These are phyloP conservation scores for Anolis carolinensis DNA, from an alignment of 2,113 vertebrate species.

Conservation along the genomic window DNA sequence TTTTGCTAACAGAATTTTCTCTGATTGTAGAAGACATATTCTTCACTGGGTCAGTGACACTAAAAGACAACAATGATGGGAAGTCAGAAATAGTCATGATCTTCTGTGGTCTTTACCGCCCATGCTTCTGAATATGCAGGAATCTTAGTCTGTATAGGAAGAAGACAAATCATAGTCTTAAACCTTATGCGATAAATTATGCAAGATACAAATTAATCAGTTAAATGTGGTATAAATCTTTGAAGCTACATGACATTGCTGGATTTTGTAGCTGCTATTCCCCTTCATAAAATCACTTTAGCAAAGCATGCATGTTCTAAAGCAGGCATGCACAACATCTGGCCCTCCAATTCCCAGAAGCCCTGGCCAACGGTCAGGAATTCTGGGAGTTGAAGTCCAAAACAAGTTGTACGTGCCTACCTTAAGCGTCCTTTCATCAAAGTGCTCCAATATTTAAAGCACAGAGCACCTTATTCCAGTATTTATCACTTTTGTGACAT, in stretches of 20 bases:
- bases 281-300: not conserved
- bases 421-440: not conserved
- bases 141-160: constrained; percentile 70
- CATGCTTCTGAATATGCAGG: constrained; percentile 69
- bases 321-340: not conserved
- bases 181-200: not conserved
- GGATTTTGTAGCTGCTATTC: not conserved
- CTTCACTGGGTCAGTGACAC: not conserved
- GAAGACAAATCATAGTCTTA: constrained; percentile 28
- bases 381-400: no score
- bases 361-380: no score
- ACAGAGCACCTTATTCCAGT: not conserved
- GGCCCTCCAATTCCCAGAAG: no score
- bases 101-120: constrained; percentile 10
- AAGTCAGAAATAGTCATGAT: not conserved
- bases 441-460: not conserved
- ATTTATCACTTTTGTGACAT: not conserved
- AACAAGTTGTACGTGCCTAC: not conserved
- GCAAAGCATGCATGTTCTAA: not conserved
- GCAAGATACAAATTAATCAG: not conserved
- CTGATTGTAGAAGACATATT: constrained; percentile 21
- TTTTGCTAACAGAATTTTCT: not conserved
- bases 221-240: not conserved
- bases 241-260: not conserved
- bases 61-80: constrained; percentile 4